These are phyloP conservation scores for Bombus consobrinus DNA, from an alignment of 1,140 invertebrate species.

Conservation along the genomic window DNA sequence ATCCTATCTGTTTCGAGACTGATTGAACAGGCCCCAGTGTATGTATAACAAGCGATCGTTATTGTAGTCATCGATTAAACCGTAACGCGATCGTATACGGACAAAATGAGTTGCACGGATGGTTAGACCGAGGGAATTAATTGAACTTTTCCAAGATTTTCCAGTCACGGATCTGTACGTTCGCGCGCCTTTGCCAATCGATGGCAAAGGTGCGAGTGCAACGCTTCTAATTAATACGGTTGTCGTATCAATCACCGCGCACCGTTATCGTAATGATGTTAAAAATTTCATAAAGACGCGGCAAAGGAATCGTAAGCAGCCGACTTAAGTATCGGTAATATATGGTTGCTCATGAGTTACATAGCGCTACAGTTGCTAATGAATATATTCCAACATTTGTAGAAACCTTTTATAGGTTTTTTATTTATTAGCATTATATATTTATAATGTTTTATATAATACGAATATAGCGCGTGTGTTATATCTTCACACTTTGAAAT, in stretches of 20 bases:
- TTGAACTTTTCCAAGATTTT: constrained; percentile 32
- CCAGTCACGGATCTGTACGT: background rate
- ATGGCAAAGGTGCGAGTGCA: background rate
- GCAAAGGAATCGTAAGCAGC: background rate
- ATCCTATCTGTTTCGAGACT: constrained; percentile 24
- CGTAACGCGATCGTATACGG: constrained; percentile 7
- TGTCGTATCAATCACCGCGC: constrained; percentile 9
- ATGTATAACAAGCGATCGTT: constrained; percentile 18
- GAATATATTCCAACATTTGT: too few relatives aligned
- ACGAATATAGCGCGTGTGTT: too few relatives aligned
- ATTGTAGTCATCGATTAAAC: constrained; percentile 21
- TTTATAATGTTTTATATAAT: too few relatives aligned
- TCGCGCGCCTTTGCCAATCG: background rate
- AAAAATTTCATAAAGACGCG: background rate
- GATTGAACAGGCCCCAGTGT: constrained; percentile 4
- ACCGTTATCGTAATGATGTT: constrained; percentile 7
- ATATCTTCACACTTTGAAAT: too few relatives aligned
- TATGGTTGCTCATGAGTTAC: too few relatives aligned
- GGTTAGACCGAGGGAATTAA: background rate
- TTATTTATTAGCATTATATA: too few relatives aligned
- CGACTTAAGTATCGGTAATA: too few relatives aligned
- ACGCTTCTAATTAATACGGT: constrained; percentile 28
- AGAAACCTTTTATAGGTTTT: too few relatives aligned
- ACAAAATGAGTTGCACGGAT: background rate
- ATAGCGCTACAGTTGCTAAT: too few relatives aligned